A percentile compares a stretch with the other conserved stretches of the same genome.
These are phyloP conservation scores for Augiades crinisus DNA, from an alignment of 2,888 invertebrate species.

Conservation along the genomic window DNA sequence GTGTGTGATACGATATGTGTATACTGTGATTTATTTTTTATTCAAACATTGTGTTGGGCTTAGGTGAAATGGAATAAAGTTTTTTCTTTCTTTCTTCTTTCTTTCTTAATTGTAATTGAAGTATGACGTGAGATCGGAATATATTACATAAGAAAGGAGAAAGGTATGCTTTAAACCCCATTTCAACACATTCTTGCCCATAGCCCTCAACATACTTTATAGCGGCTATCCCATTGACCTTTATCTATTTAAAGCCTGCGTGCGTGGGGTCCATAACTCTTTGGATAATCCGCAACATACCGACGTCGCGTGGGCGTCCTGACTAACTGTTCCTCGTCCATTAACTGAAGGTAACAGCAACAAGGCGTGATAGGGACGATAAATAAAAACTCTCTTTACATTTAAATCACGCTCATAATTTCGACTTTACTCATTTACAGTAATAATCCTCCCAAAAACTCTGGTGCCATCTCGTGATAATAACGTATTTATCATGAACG, in stretches of 20 bases:
- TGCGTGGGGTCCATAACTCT: slow-evolving; percentile 50
- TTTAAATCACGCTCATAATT: slow-evolving; percentile 21
- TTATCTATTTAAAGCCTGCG: slow-evolving; percentile 37
- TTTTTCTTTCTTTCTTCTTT: no score
- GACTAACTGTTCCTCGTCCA: slow-evolving; percentile 34
- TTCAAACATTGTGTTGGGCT: no score
- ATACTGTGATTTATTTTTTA: no score
- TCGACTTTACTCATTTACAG: slow-evolving; percentile 13
- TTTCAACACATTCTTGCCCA: slow-evolving; percentile 8
- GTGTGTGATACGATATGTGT: no score
- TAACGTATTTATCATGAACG: slow-evolving; percentile 15
- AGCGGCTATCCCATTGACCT: slow-evolving; percentile 34
- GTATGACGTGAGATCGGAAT: no score
- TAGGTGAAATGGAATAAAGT: no score
- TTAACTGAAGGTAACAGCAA: slow-evolving; percentile 24
- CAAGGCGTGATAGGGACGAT: slow-evolving; percentile 22
- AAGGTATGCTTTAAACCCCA: not conserved
- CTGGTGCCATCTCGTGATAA: slow-evolving; percentile 18
- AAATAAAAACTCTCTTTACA: slow-evolving; percentile 21
- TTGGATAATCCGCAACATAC: slow-evolving; percentile 41
- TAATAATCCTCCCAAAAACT: slow-evolving; percentile 18
- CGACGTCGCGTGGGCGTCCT: slow-evolving; percentile 45
- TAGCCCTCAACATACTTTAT: slow-evolving; percentile 9
- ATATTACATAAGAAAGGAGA: not conserved
- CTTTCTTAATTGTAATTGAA: no score